Evolutionary conservation across 2,888 invertebrate species (phyloP).

Genomic region (Cataglyphis rosenhaueri): DNA sequence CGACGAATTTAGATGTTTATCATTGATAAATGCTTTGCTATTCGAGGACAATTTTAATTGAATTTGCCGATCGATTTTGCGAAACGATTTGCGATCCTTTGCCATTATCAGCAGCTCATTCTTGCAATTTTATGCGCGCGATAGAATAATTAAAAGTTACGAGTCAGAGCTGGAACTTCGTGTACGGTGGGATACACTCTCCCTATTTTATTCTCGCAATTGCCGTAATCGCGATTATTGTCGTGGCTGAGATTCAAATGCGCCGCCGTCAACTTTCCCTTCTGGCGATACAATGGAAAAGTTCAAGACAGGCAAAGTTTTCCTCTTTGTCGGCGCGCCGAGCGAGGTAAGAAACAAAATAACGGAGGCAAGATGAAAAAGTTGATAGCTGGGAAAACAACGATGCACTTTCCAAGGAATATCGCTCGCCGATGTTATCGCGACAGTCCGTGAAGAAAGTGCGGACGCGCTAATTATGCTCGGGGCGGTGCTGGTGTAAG

Average conservation of each 20-base stretch:
- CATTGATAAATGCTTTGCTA: constrained; percentile 44
- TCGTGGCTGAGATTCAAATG: constrained; percentile 50
- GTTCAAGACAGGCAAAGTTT: constrained; percentile 35
- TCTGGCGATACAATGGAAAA: constrained; percentile 29
- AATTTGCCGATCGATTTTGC: constrained; percentile 55
- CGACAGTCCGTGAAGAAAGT: constrained; percentile 38
- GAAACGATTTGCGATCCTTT: constrained; percentile 63
- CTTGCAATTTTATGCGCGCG: constrained; percentile 19
- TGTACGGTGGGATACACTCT: neutral
- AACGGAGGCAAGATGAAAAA: constrained; percentile 35
- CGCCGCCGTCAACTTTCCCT: constrained; percentile 15
- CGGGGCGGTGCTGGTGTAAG: neutral
- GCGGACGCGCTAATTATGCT: constrained; percentile 45
- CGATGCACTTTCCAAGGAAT: constrained; percentile 36
- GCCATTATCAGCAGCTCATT: constrained; percentile 17
- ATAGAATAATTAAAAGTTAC: constrained; percentile 49
- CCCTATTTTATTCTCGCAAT: neutral
- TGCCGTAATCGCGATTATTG: constrained; percentile 49
- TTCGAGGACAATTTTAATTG: constrained; percentile 56
- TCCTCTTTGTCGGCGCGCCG: constrained; percentile 35
- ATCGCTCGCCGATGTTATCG: constrained; percentile 43
- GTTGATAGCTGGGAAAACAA: constrained; percentile 47
- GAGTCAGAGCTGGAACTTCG: constrained; percentile 14
- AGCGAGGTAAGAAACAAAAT: constrained; percentile 39
- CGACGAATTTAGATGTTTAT: constrained; percentile 44